Evolutionary conservation across 2,888 invertebrate genomes (phyloP).

Genomic region (Lymantria monacha): DNA sequence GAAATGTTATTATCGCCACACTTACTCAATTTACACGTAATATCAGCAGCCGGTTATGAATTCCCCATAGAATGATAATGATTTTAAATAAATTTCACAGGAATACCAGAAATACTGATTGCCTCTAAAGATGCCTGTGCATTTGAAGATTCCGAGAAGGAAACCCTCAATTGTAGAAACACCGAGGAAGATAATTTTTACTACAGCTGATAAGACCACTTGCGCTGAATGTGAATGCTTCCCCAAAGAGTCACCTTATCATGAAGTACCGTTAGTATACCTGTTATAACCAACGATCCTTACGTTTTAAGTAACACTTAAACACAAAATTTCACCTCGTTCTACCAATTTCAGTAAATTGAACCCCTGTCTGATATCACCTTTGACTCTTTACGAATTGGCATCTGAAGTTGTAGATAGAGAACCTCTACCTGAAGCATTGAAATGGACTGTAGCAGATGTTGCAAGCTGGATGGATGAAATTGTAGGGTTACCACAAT

Average conservation of each 20-base stretch:
- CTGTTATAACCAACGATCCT: no score
- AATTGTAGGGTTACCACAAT: slow-evolving; percentile 3
- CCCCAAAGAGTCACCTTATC: slow-evolving; percentile 3
- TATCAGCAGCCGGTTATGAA: no score
- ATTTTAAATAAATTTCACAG: background rate
- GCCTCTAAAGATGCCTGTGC: background rate
- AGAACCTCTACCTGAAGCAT: background rate
- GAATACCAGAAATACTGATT: background rate
- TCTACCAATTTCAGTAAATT: background rate
- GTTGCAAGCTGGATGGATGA: slow-evolving; percentile 3
- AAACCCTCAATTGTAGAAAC: background rate
- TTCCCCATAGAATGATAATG: no score
- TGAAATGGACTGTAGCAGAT: slow-evolving; percentile 3
- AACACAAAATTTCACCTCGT: no score
- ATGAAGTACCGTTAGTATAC: background rate
- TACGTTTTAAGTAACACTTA: no score
- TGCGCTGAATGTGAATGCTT: slow-evolving; percentile 5
- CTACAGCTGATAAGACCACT: slow-evolving; percentile 5
- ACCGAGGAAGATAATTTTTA: background rate
- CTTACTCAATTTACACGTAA: no score
- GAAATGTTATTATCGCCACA: no score
- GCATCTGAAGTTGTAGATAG: slow-evolving; percentile 1
- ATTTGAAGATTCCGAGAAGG: slow-evolving; percentile 1
- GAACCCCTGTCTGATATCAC: background rate
- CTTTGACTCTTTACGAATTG: slow-evolving; percentile 4